Base-by-base conservation (phyloP, 2,888 invertebrate species). In the Metellina segmentata region DNA sequence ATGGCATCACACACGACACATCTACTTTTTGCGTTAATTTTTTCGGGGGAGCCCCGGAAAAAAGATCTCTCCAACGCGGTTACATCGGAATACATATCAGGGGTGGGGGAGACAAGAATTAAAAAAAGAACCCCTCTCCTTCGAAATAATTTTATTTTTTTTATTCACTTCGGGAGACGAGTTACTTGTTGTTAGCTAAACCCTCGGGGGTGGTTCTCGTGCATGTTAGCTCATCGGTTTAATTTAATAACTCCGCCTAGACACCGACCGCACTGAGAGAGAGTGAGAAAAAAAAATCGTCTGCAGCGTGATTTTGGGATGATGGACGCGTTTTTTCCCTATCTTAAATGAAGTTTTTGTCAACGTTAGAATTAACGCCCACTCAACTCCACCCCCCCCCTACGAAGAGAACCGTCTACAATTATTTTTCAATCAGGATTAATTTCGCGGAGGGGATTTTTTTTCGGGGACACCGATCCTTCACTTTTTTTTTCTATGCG, bases 381-480 rank as follows among this genome's bases (percentile, higher is more conserved):
- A 81, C 19, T 75, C n/a, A 34, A 19, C 74, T 53, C 75, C 48
- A 9, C 69, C 20, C 53, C 61, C 49, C 48, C 13, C 85, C 75
- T 48, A 34, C n/a, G 19, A 72, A 82, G 91, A 87, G 83, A 82
- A 87, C 82, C 86, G 87, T 83, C 78, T 88, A 81, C 83, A 91
- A 91, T 91, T 91, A 91, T 91, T 87, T 91, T 91, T 91, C 91
- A 91, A 91, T 91, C 91, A 91, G 78, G 91, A 87, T 91, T 91
- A 91, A 91, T 91, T 91, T 87, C 78, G 78, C 52, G 49, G 85
- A 70, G 71, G n/a, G 13, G 71, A 9, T 78, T 71, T 52, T 75
- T 34, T 72, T 53, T 53, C 49, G 13, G 19, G 13, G 6, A 7
- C 19, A 20, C 8, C 16, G 9, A 8, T 16, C 48, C 16, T 20